Conservation (phyloP, 1,140 invertebrate species). For the Camponotus floridanus region DNA sequence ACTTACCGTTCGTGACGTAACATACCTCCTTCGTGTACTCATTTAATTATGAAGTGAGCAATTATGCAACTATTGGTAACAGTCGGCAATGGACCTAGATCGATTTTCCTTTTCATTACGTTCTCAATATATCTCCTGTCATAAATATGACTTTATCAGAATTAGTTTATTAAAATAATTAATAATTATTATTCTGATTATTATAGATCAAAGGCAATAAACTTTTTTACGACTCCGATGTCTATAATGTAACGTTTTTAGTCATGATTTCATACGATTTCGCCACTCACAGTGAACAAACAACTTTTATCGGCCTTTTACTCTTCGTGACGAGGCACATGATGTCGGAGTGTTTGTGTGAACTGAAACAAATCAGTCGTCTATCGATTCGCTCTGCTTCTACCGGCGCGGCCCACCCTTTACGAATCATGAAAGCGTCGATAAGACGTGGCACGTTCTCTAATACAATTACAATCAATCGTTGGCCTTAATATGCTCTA, state of each 20-base stretch:
- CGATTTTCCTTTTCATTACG: not conserved
- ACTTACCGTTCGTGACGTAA: conserved; percentile 53
- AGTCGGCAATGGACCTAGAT: not conserved
- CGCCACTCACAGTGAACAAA: not conserved
- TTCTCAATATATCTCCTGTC: not conserved
- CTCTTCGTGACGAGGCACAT: not conserved
- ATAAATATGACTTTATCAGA: not conserved
- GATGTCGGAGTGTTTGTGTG: not conserved
- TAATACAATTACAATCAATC: conserved; percentile 40
- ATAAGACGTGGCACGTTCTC: not conserved
- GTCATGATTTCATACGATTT: not conserved
- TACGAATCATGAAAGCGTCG: not conserved
- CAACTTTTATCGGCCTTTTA: conserved; percentile 22
- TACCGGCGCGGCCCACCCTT: conserved; percentile 6
- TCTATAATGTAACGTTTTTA: not conserved
- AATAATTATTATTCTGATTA: not conserved
- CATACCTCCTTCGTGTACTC: not conserved
- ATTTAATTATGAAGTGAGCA: conserved; percentile 53
- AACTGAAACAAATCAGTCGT: conserved; percentile 37
- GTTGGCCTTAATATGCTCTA: conserved; percentile 3
- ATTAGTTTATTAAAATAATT: not conserved
- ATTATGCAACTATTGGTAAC: conserved; percentile 49
- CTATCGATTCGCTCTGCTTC: conserved; percentile 2
- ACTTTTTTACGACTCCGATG: not conserved
- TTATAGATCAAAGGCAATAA: not conserved